Evolutionary conservation across 2,113 vertebrate genomes (phyloP).

Genomic region (Phylloscopus trochilus): DNA sequence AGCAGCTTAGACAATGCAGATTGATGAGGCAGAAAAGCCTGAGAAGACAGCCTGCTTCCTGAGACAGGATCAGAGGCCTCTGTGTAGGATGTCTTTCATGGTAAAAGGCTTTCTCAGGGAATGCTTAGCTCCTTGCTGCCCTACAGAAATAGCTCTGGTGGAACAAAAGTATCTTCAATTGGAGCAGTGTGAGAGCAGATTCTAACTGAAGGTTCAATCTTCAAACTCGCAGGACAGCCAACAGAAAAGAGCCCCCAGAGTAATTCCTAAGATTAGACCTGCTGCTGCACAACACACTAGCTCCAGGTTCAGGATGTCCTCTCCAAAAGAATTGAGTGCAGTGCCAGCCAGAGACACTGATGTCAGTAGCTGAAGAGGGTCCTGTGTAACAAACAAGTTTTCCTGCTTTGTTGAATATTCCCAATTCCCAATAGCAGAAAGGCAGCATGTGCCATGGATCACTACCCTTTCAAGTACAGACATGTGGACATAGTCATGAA

Average conservation of each 20-base stretch:
- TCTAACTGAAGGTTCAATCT: background rate
- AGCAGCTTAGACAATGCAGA: slow-evolving; percentile 5
- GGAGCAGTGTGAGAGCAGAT: background rate
- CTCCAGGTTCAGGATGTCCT: background rate
- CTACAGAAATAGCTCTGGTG: background rate
- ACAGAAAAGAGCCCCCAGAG: background rate
- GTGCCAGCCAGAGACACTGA: background rate
- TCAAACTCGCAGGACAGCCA: background rate
- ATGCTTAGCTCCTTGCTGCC: background rate
- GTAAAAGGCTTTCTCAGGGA: background rate
- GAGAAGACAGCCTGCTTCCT: slow-evolving; percentile 15
- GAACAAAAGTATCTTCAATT: background rate
- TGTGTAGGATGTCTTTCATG: background rate
- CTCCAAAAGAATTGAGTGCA: background rate
- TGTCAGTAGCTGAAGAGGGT: background rate
- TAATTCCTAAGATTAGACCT: background rate
- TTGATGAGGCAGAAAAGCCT: slow-evolving; percentile 46
- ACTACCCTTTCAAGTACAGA: background rate
- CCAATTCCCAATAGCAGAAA: background rate
- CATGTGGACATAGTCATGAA: background rate
- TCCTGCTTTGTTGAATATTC: background rate
- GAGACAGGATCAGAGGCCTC: background rate
- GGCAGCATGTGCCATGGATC: background rate
- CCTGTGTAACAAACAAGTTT: background rate
- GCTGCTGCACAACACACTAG: background rate